A percentile compares a stretch with the other conserved stretches of the same genome.
These are phyloP conservation scores for Tetramorium simillimum DNA, from an alignment of 1,140 invertebrate species.

Conservation along the genomic window DNA sequence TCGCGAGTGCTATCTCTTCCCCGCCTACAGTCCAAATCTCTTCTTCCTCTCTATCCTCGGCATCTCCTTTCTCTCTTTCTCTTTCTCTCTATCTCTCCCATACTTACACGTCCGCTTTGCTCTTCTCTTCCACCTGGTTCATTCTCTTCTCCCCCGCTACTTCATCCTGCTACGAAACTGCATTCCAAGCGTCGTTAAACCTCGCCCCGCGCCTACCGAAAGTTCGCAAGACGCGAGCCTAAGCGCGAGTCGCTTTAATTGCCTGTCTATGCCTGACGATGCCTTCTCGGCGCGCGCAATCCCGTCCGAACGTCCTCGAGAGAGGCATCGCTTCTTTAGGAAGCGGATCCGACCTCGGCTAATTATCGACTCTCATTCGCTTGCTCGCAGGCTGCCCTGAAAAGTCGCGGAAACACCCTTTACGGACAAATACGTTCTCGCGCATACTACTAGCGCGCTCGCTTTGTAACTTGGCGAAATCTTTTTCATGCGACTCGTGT, in stretches of 20 bases:
- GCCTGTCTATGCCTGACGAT: conserved; percentile 68
- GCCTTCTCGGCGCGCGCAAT: conserved; percentile 25
- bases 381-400: not conserved
- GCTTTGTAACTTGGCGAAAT: not conserved
- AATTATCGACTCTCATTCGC: conserved; percentile 43
- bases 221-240: conserved; percentile 65
- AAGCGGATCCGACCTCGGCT: conserved; percentile 45
- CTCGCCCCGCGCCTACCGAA: conserved; percentile 66
- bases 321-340: conserved; percentile 58
- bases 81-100: not conserved
- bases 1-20: conserved; percentile 54
- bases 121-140: conserved; percentile 62
- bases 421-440: not conserved
- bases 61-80: conserved; percentile 54
- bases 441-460: not conserved
- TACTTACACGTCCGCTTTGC: conserved; percentile 59
- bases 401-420: conserved; percentile 17
- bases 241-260: conserved; percentile 70
- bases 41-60: conserved; percentile 49
- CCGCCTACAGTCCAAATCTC: conserved; percentile 24
- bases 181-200: conserved; percentile 78
- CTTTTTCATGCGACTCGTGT: conserved; percentile 1
- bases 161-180: conserved; percentile 74
- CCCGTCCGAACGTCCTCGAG: conserved; percentile 49
- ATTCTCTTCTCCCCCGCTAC: conserved; percentile 57